Evolutionary conservation across 2,113 vertebrate genomes (phyloP).

Genomic region (Pogonocichla stellata): DNA sequence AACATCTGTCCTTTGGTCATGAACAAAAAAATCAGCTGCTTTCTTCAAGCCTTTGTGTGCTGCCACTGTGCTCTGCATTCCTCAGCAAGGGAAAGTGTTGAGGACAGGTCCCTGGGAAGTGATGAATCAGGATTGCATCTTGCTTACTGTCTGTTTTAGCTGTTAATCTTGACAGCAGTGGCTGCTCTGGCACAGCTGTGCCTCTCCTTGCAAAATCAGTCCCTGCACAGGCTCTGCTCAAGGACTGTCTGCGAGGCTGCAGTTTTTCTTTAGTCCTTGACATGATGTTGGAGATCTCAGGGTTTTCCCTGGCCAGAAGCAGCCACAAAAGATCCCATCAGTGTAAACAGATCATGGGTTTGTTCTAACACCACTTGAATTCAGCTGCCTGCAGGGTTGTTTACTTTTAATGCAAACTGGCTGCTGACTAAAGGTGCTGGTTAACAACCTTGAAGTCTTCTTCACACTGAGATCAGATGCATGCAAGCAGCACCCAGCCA

Average conservation of each 20-base stretch:
- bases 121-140: not conserved
- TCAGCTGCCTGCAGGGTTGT: not conserved
- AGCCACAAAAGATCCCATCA: not conserved
- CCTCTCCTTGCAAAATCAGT: not conserved
- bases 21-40: not conserved
- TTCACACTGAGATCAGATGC: not conserved
- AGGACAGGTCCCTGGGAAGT: not conserved
- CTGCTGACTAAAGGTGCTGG: not conserved
- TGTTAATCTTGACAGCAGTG: not conserved
- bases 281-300: fast-evolving
- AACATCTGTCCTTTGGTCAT: not conserved
- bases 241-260: not conserved
- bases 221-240: not conserved
- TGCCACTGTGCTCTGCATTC: not conserved
- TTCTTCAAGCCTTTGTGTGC: not conserved
- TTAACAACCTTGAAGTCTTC: not conserved
- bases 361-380: not conserved
- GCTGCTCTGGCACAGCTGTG: not conserved
- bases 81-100: not conserved
- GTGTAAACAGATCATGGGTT: not conserved
- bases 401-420: not conserved
- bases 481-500: not conserved
- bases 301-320: not conserved
- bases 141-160: not conserved
- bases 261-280: not conserved